Evolutionary conservation across 2,113 vertebrate genomes (phyloP).

Genomic region (Otocyon megalotis): DNA sequence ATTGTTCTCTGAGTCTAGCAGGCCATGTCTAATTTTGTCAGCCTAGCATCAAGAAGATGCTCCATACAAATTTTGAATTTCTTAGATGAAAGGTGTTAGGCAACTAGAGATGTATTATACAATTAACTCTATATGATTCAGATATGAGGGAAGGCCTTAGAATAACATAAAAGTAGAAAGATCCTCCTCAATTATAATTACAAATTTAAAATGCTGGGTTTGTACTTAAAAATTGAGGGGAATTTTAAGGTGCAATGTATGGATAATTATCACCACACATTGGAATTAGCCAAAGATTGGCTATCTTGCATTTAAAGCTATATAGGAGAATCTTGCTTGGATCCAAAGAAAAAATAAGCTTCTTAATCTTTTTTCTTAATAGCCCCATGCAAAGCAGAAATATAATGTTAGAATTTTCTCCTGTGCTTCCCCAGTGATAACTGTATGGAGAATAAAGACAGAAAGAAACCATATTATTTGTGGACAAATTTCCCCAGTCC

Average conservation of each 20-base stretch:
- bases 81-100: not conserved
- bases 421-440: not conserved
- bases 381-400: not conserved
- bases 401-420: not conserved
- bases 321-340: not conserved
- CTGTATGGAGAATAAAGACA: not conserved
- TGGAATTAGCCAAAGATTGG: not conserved
- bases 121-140: not conserved
- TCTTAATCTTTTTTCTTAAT: not conserved
- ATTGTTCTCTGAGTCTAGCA: not conserved
- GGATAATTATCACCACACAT: too few species aligned
- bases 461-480: not conserved
- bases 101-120: not conserved
- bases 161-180: not conserved
- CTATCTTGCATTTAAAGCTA: not conserved
- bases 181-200: not conserved
- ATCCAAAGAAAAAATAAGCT: not conserved
- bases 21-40: conserved; percentile 45
- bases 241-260: not conserved
- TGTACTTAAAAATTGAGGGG: not conserved
- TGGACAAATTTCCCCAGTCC: not conserved
- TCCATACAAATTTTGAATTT: not conserved
- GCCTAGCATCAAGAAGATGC: not conserved
- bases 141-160: not conserved
- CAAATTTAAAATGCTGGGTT: not conserved